Evolutionary conservation across 2,888 invertebrate species (phyloP).

Genomic region (Limnephilus rhombicus): DNA sequence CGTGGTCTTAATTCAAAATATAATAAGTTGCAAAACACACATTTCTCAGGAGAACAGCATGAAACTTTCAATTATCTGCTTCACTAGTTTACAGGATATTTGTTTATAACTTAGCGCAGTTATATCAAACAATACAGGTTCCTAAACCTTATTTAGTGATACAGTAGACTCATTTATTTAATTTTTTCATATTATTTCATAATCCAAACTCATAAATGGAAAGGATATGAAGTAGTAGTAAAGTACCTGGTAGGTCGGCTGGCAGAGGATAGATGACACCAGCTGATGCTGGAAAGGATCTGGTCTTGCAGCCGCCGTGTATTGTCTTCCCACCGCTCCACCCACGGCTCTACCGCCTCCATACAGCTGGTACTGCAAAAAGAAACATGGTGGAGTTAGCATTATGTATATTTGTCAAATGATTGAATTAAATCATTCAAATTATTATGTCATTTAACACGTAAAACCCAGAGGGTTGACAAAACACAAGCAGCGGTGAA

Average conservation of each 20-base stretch:
- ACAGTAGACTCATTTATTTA: neutral
- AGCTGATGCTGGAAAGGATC: slow-evolving; percentile 94
- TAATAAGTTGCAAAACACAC: neutral
- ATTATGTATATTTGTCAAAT: neutral
- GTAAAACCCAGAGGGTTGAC: no score
- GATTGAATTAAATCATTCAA: no score
- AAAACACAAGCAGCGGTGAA: no score
- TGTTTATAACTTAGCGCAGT: neutral
- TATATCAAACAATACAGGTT: neutral
- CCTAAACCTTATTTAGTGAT: neutral
- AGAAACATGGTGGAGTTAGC: neutral
- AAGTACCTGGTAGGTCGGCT: slow-evolving; percentile 89
- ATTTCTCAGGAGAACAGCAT: neutral
- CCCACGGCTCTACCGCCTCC: slow-evolving; percentile 76
- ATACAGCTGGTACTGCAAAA: slow-evolving; percentile 87
- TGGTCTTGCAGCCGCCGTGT: slow-evolving; percentile 79
- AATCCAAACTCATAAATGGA: neutral
- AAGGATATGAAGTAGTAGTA: slow-evolving; percentile 67
- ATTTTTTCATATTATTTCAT: no score
- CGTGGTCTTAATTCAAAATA: neutral
- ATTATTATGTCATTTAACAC: no score
- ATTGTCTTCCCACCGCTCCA: slow-evolving; percentile 83
- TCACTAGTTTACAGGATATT: neutral
- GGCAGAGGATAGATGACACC: slow-evolving; percentile 96
- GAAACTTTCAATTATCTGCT: neutral